Percentiles rank a stretch among this genome's conserved stretches.
phyloP scores from a whole-genome alignment of 2,113 vertebrate species.

The Trichechus manatus region DNA sequence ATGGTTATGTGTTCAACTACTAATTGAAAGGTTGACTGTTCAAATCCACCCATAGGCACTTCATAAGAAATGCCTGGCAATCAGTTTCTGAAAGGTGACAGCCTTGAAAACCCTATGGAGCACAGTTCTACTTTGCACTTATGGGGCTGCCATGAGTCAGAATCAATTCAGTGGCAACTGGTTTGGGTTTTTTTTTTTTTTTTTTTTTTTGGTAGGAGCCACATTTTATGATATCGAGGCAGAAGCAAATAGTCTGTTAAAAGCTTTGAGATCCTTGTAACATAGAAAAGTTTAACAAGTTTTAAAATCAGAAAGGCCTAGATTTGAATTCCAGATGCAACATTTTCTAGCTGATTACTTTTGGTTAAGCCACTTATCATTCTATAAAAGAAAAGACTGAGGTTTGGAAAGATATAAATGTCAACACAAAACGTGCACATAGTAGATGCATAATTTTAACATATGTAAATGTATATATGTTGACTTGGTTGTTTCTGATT shows the following conservation, averaged over 20 bases:
- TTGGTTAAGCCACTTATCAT: background rate
- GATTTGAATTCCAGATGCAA: background rate
- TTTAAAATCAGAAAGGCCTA: background rate
- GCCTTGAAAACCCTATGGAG: no score
- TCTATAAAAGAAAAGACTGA: background rate
- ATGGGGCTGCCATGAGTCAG: no score
- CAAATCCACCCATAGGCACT: no score
- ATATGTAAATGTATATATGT: background rate
- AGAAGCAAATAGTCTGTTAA: background rate
- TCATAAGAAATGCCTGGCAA: no score
- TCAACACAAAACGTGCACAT: background rate
- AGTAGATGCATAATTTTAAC: background rate
- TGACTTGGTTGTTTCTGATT: background rate
- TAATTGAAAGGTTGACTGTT: no score
- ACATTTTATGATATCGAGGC: background rate
- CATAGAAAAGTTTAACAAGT: background rate
- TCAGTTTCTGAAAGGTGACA: no score
- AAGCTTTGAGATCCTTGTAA: background rate
- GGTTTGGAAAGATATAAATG: background rate
- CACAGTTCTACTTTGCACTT: no score
- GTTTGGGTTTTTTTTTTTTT: background rate
- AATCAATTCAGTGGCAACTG: background rate
- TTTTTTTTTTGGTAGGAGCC: background rate
- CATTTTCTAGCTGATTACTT: background rate
- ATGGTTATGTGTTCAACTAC: no score